phyloP scores from a whole-genome alignment of 2,888 invertebrate species.

The Drosophila kambysellisi region DNA sequence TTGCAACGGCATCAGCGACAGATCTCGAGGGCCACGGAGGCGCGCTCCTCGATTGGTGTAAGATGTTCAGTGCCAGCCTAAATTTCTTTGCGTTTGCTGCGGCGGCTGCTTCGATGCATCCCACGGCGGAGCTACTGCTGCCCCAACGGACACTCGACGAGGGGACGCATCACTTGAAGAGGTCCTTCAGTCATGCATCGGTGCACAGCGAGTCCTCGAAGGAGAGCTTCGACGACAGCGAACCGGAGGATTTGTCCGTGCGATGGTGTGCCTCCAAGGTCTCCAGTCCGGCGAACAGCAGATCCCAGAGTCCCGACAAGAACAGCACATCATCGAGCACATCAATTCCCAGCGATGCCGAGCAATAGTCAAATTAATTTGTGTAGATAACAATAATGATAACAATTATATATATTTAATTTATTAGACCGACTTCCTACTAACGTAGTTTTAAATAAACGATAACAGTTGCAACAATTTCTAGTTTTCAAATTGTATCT shows the following conservation, averaged over 20 bases:
- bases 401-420: constrained; percentile 9
- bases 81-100: constrained; percentile 78
- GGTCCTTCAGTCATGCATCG: constrained; percentile 65
- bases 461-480: constrained; percentile 14
- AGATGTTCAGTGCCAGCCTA: constrained; percentile 87
- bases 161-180: constrained; percentile 85
- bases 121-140: constrained; percentile 27
- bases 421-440: constrained; percentile 18
- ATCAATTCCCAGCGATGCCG: constrained; percentile 66
- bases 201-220: constrained; percentile 77
- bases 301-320: constrained; percentile 77
- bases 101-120: constrained; percentile 76
- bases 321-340: constrained; percentile 50
- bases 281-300: constrained; percentile 68
- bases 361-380: constrained; percentile 62
- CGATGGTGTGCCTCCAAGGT: constrained; percentile 74
- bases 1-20: constrained; percentile 40
- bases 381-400: constrained; percentile 38
- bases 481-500: constrained; percentile 34
- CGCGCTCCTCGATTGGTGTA: constrained; percentile 91
- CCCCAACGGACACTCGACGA: constrained; percentile 3
- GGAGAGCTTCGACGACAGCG: constrained; percentile 81
- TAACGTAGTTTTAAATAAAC: constrained; percentile 29
- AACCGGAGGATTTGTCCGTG: constrained; percentile 84
- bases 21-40: constrained; percentile 49